Conservation (phyloP, 2,888 invertebrate species). For the Trichogramma evanescens region DNA sequence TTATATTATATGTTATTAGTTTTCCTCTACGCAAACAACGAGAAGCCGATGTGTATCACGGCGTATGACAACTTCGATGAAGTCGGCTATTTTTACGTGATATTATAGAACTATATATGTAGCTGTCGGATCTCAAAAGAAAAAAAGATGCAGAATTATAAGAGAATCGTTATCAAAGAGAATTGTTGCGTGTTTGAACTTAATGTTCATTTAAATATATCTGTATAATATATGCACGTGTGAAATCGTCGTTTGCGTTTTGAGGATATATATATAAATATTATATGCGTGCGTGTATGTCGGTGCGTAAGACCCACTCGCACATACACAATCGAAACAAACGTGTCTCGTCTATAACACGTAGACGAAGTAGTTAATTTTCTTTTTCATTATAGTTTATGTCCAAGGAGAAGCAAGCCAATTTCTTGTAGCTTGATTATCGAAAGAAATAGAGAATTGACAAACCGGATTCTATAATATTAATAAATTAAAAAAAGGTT, state of each 20-base stretch:
- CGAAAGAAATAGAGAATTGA: constrained; percentile 20
- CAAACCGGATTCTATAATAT: too few species aligned
- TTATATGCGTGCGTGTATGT: too few species aligned
- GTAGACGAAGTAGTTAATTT: neutral
- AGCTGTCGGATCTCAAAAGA: constrained; percentile 16
- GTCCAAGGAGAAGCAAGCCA: constrained; percentile 17
- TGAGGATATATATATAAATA: constrained; percentile 6
- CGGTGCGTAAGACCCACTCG: too few species aligned
- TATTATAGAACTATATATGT: neutral
- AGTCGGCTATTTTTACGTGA: constrained; percentile 9
- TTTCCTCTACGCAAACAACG: constrained; percentile 21
- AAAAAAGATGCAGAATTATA: constrained; percentile 10
- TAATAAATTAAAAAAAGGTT: constrained; percentile 34
- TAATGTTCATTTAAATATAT: neutral
- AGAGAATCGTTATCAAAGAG: constrained; percentile 14
- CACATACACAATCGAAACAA: neutral
- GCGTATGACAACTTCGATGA: neutral
- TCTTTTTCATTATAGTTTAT: constrained; percentile 14
- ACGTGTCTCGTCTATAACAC: constrained; percentile 4
- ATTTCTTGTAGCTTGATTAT: constrained; percentile 13
- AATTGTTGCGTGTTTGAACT: constrained; percentile 13
- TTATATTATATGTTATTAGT: neutral
- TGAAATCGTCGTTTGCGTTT: constrained; percentile 16
- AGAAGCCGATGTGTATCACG: constrained; percentile 10
- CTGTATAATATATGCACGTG: constrained; percentile 6